Evolutionary conservation across 2,797 vertebrate genomes (phyloP), one percentile per base, ranked within the genome.

Genomic region (Carcharodon carcharias): DNA sequence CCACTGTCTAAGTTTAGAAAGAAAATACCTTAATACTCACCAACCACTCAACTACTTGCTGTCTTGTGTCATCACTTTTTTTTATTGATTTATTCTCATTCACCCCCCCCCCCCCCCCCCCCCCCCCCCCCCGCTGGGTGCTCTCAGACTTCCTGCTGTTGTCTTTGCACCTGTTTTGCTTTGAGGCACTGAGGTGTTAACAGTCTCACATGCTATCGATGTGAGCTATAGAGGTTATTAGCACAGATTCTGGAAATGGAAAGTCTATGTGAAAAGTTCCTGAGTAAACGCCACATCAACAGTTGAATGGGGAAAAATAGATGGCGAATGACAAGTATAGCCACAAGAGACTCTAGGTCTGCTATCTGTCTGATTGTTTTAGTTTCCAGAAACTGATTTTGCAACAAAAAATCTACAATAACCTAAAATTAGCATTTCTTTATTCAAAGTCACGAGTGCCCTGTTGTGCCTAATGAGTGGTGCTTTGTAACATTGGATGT

Each of bases 401-500:
- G 63, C 40, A 40, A 40, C 61, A 45, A 67, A 67, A 61, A 67
- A 21, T 26, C n/a, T 89, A 18, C 7, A 93, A 45, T 40, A 26
- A 45, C 18, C n/a, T 67, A 67, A 93, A 93, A 40, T 65, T 93
- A 65, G 9, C 56, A n/a, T 63, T 92, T 92, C 12, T n/a, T n/a
- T n/a, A 65, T 93, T 93, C 61, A 93, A 93, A 93, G 89, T 40
- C n/a, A 45, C 18, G 35, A 65, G 63, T 67, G 91, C 40, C 61
- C 91, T 93, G 61, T 65, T 45, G 61, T 26, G 35, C 65, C n/a
- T 93, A 45, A 65, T 67, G 82, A 50, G 82, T 85, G 26, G 7
- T 16, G 63, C 63, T 93, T 93, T 65, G 61, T 93, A 93, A 93
- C 40, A 67, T 45, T n/a, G n/a, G 82, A 93, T n/a, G 61, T 93